phyloP scores from a whole-genome alignment of 2,888 invertebrate genomes.

The Euplexia lucipara region DNA sequence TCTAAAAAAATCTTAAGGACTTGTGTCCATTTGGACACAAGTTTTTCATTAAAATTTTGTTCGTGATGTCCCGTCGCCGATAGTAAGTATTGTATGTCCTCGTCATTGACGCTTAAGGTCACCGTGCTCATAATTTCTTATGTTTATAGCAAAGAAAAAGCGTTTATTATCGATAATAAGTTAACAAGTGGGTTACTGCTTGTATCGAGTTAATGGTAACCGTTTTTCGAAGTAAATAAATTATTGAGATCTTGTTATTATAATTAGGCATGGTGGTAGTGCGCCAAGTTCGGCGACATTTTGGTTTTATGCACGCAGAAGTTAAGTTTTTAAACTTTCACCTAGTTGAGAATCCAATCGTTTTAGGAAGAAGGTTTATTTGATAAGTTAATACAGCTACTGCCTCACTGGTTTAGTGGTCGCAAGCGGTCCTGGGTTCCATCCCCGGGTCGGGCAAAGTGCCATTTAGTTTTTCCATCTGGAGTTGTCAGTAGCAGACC shows the following conservation, averaged over 20 bases:
- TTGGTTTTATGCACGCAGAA: background rate
- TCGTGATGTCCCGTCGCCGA: too few relatives aligned
- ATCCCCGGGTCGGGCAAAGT: too few relatives aligned
- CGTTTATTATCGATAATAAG: slow-evolving; percentile 45
- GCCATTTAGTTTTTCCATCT: too few relatives aligned
- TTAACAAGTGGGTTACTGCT: slow-evolving; percentile 33
- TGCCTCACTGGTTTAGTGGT: too few relatives aligned
- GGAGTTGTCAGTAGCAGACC: too few relatives aligned
- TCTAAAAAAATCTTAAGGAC: too few relatives aligned
- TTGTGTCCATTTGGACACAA: too few relatives aligned
- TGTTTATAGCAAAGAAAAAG: slow-evolving; percentile 25
- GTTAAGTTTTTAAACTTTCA: background rate
- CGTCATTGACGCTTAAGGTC: slow-evolving; percentile 38
- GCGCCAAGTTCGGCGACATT: slow-evolving; percentile 22
- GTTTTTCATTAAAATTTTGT: too few relatives aligned
- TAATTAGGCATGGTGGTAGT: background rate
- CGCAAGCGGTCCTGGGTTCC: too few relatives aligned
- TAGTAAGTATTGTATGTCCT: too few relatives aligned
- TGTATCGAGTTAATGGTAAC: slow-evolving; percentile 9
- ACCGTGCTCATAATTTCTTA: slow-evolving; percentile 34
- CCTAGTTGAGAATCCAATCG: background rate
- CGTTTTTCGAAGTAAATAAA: slow-evolving; percentile 19
- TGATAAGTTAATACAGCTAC: too few relatives aligned
- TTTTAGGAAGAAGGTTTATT: too few relatives aligned
- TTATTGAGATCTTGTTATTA: slow-evolving; percentile 27